Base-by-base conservation (phyloP, 2,113 vertebrate genomes). In the Carlito syrichta region DNA sequence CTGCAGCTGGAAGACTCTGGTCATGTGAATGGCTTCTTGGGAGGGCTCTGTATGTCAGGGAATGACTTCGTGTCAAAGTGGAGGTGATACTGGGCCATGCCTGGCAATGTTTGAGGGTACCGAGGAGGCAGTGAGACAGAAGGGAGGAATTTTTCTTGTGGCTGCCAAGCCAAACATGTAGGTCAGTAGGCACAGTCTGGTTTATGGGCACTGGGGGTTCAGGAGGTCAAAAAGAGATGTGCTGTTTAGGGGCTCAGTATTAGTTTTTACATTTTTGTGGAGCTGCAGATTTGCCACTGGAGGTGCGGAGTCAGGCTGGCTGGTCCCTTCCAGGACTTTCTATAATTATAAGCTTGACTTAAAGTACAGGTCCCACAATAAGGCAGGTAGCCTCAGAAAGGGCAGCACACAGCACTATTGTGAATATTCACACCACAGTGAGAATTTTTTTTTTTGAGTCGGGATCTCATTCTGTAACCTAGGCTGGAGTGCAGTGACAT, bases 61-160 rank as follows among this genome's bases (percentile, higher is more conserved):
- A 95, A 96, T 97, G 32, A 82, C 35, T 96, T 96, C 88, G 62
- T 86, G 76, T 73, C 95, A 94, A 91, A 77, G 82, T 45, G 73
- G 54, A 94, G 73, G 84, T 90, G 95, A 62, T 96, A 95, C 88
- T 73, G 86, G 87, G 79, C 83, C 81, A 48, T 58, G 48, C 35
- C 32, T 45, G 92, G 82, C 81, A 73, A 63, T 25, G 71, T 68
- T 48, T 38, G 77, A 88, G 35, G 73, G 54, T 52, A n/a, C 48
- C 43, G 60, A 88, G 89, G 52, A 54, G 62, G 45, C 81, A 45
- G 5, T 4, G 40, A 77, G 79, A 76, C 17, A 27, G 58, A 43
- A 95, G 43, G 69, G n/a, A n/a, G n/a, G n/a, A n/a, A n/a, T 84
- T 68, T 94, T 95, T 78, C 43, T 91, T 50, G 77, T 79, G 25